Percentiles rank a stretch among this genome's conserved stretches.
Evolutionary conservation across 2,113 vertebrate species (phyloP).

Genomic region (Labrus mixtus): DNA sequence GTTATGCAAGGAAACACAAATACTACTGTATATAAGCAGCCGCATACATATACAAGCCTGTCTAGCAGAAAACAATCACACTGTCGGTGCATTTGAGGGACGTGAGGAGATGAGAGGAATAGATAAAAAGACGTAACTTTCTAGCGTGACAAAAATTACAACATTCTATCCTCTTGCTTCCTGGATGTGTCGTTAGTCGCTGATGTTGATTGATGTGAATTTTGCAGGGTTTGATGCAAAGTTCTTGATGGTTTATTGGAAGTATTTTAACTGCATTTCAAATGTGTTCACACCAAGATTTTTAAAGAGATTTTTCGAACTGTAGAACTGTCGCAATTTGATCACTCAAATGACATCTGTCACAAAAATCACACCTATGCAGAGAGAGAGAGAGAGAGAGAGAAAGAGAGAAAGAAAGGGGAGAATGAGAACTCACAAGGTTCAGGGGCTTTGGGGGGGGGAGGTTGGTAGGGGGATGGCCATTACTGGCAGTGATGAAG

Average conservation of each 20-base stretch:
- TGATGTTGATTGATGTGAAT: no score
- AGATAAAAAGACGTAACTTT: slow-evolving; percentile 10
- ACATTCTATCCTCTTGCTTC: background rate
- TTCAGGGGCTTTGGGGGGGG: slow-evolving; percentile 45
- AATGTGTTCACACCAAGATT: background rate
- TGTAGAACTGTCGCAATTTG: no score
- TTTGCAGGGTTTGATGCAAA: background rate
- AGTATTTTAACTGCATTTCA: no score
- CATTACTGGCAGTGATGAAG: slow-evolving; percentile 85
- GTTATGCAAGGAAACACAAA: slow-evolving; percentile 68
- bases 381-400: slow-evolving; percentile 9
- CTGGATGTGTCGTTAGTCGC: background rate
- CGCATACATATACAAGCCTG: background rate
- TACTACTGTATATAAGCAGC: slow-evolving; percentile 22
- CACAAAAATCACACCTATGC: slow-evolving; percentile 32
- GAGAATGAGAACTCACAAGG: slow-evolving; percentile 34
- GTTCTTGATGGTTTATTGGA: background rate
- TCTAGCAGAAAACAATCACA: slow-evolving; percentile 10
- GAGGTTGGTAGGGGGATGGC: slow-evolving; percentile 55
- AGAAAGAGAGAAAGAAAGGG: slow-evolving; percentile 5
- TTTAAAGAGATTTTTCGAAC: background rate
- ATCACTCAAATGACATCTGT: slow-evolving; percentile 2
- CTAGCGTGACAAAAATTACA: background rate
- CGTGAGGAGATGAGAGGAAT: slow-evolving; percentile 21
- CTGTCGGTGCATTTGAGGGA: slow-evolving; percentile 18